phyloP scores from a whole-genome alignment of 2,797 vertebrate genomes.

The Monodelphis domestica region DNA sequence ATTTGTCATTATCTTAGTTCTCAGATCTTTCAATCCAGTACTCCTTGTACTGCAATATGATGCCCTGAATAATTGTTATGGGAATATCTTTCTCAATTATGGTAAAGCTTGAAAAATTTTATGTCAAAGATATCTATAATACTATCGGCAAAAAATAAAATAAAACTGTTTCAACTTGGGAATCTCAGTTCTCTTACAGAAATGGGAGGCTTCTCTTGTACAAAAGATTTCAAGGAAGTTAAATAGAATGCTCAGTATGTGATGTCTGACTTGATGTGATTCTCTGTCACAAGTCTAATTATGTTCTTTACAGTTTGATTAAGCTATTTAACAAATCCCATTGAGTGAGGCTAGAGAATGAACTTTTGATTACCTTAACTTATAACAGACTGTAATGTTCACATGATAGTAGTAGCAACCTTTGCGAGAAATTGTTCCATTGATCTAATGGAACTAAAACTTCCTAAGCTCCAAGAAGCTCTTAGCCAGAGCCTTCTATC shows the following conservation, averaged over 20 bases:
- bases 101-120: background rate
- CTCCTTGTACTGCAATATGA: background rate
- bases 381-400: background rate
- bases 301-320: constrained; percentile 37
- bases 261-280: constrained; percentile 15
- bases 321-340: constrained; percentile 7
- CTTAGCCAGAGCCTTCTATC: background rate
- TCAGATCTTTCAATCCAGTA: background rate
- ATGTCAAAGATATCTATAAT: background rate
- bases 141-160: too few relatives aligned
- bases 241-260: background rate
- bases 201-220: background rate
- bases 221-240: background rate
- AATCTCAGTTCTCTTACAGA: background rate
- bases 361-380: background rate
- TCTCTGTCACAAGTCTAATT: constrained; percentile 39
- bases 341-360: constrained; percentile 26
- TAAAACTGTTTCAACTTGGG: background rate
- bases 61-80: background rate
- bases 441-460: background rate
- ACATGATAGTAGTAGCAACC: background rate
- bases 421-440: background rate
- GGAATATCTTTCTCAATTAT: background rate
- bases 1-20: background rate
- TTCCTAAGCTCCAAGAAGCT: background rate